A percentile compares a stretch with the other conserved stretches of the same genome.
phyloP scores from a whole-genome alignment of 2,113 vertebrate species.

The Melanerpes aurifrons region DNA sequence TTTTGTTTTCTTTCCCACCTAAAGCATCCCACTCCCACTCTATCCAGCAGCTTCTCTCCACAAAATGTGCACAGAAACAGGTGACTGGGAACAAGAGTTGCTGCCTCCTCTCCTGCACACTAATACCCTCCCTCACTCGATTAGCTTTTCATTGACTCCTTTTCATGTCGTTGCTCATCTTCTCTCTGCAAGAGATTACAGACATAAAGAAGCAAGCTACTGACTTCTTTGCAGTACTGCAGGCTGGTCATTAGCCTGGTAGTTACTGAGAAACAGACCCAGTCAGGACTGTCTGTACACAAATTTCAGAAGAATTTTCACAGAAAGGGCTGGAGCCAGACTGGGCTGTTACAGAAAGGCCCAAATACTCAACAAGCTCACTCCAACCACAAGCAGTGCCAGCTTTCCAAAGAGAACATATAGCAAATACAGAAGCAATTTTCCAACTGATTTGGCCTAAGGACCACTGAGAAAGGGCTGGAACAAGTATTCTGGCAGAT shows the following conservation, averaged over 20 bases:
- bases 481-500: not conserved
- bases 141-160: not conserved
- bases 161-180: not conserved
- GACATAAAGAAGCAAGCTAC: not conserved
- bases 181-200: not conserved
- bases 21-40: not conserved
- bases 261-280: not conserved
- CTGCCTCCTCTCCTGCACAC: not conserved
- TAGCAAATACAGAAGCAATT: not conserved
- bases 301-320: not conserved
- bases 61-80: not conserved
- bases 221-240: not conserved
- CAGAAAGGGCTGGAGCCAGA: not conserved
- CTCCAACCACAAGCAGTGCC: not conserved
- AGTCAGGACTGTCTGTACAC: not conserved
- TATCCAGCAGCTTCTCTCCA: not conserved
- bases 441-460: not conserved
- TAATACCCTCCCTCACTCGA: not conserved
- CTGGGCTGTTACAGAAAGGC: not conserved
- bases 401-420: not conserved
- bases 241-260: not conserved
- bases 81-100: not conserved
- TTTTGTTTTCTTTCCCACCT: not conserved
- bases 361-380: not conserved
- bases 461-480: not conserved